A percentile compares a stretch with the other conserved stretches of the same genome.
These are phyloP conservation scores for Laupala kohalensis DNA, from an alignment of 1,140 invertebrate species.

Conservation along the genomic window DNA sequence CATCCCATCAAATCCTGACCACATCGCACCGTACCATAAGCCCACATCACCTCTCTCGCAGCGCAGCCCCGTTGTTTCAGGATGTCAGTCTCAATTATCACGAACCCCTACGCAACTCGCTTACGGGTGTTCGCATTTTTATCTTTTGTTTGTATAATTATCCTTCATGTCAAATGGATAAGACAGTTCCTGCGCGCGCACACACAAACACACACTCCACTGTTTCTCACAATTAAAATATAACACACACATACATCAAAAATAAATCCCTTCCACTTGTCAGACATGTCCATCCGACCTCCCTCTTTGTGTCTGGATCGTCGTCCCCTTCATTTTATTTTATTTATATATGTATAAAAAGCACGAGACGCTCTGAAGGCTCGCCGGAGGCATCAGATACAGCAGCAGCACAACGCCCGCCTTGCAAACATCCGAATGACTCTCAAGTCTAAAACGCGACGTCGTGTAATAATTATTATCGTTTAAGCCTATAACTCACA, in stretches of 20 bases:
- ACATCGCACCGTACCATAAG: background rate
- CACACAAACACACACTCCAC: too few relatives aligned
- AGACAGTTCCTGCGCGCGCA: background rate
- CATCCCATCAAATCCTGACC: too few relatives aligned
- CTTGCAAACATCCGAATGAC: background rate
- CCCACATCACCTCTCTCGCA: background rate
- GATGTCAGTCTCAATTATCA: background rate
- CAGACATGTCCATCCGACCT: background rate
- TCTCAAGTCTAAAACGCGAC: background rate
- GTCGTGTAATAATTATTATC: background rate
- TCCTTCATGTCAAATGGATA: background rate
- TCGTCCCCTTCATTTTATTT: background rate
- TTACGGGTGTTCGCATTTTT: background rate
- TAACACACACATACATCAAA: too few relatives aligned
- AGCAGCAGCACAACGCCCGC: too few relatives aligned
- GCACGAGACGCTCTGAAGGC: background rate
- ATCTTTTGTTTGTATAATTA: background rate
- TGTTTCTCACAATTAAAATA: background rate
- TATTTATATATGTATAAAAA: background rate
- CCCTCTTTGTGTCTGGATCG: background rate
- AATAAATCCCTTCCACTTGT: background rate
- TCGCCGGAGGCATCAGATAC: background rate
- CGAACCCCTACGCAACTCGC: too few relatives aligned
- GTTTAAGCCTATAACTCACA: background rate
- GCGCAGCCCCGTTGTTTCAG: background rate